These are phyloP conservation scores for Chrysodeixis includens DNA, from an alignment of 2,888 invertebrate genomes.

Conservation along the genomic window DNA sequence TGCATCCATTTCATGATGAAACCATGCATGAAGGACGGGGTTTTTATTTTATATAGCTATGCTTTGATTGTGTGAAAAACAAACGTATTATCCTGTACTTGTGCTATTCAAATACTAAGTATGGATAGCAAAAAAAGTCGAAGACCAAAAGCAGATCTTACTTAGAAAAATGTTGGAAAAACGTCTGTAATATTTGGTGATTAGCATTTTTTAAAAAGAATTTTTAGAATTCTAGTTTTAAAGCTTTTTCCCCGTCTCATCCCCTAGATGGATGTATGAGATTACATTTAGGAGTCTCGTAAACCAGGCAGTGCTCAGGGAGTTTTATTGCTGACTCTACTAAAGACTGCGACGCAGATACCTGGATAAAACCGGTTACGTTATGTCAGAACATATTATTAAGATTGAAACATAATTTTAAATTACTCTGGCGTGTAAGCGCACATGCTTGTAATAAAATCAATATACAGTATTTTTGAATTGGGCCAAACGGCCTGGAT, in stretches of 20 bases:
- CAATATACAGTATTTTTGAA: conserved; percentile 51
- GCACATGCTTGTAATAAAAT: conserved; percentile 49
- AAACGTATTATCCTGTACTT: neutral
- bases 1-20: neutral
- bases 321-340: no score
- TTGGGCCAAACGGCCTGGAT: conserved; percentile 58
- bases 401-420: conserved; percentile 15
- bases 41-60: neutral
- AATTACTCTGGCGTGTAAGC: conserved; percentile 28
- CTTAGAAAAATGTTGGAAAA: no score
- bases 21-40: neutral
- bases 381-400: neutral
- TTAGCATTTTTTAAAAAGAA: no score
- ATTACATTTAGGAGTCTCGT: no score
- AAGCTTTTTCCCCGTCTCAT: no score
- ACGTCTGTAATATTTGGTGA: no score
- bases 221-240: no score
- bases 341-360: neutral
- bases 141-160: no score
- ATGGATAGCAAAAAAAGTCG: no score
- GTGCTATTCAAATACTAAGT: neutral
- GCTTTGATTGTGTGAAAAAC: conserved; percentile 1
- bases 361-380: conserved; percentile 14
- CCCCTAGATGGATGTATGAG: no score
- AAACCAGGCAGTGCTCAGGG: no score